Evolutionary conservation across 2,113 vertebrate genomes (phyloP), one percentile per base, ranked within the genome.

Genomic region (Hippocampus barbouri): DNA sequence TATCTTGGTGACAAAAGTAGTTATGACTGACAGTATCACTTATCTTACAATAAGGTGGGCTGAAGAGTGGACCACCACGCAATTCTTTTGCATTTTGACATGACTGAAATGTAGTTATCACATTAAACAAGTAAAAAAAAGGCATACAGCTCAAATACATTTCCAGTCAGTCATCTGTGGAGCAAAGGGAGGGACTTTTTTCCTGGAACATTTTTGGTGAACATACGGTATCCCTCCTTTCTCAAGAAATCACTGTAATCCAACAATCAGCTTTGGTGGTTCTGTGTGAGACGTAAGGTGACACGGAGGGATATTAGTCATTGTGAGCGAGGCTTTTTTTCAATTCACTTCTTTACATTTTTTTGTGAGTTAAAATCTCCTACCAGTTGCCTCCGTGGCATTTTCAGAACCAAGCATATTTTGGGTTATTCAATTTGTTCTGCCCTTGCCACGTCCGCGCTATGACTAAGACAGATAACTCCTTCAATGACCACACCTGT

Each of bases 211-310:
- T 38, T 38, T 7, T 34, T 27, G 23, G 10, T 14, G 12, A 16
- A 60, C 57, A 16, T 30, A 10, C 54, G 4, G 64, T 73, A 30
- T 56, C 60, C 69, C 72, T 71, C 60, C 64, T 77, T 56, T 56
- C 8, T 68, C 73, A 66, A 54, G 7, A 70, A 27, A 25, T 43
- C n/a, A 21, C 38, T 40, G 2, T 68, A 41, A 43, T 15, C 68
- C 75, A 62, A 82, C 78, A 54, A 64, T 21, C 3, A 0, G 12
- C 23, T 54, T 69, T 68, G 66, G 67, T 76, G 34, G 54, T 76
- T 54, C 10, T 75, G 38, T 51, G 68, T 69, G 18, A 73, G 21
- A 34, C 63, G 54, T 71, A 15, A 20, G n/a, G 23, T 69, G n/a
- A 68, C 6, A 57, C 23, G 5, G 15, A 11, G 38, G 4, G 34